Evolutionary conservation across 2,888 invertebrate species (phyloP), one percentile per base, ranked within the genome.

Genomic region (Tryphoninae sp.): DNA sequence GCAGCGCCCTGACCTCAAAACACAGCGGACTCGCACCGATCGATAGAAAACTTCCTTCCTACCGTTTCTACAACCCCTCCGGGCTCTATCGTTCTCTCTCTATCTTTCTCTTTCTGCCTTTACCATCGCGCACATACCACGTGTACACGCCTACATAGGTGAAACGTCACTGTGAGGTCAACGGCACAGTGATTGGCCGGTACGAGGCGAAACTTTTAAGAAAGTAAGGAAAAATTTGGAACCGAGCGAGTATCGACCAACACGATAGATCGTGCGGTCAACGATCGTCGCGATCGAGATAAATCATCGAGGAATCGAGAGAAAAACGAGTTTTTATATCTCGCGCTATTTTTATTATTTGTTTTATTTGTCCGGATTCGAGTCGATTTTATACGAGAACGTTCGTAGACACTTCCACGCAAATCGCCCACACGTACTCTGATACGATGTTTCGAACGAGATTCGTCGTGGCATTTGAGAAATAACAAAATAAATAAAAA

Each of bases 1-100:
- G 91, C 91, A 91, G 91, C 91, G 91, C 89, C 90, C 91, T 91
- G 91, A 91, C 91, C 91, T 90, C 91, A 90, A 91, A 91, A 91
- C 88, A 87, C 84, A 84, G 64, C 23, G 13, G 83, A 80, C 16
- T 19, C 16, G 8, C 84, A 83, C 80, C 84, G 89, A 89, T 89
- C 89, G 89, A 89, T 89, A 89, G 89, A 89, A 89, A 89, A 89
- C 88, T 89, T 89, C 87, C 88, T 88, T 88, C 86, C 87, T 87
- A 86, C 86, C 33, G 61, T 80, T 82, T 65, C 82, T 77, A 79
- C 82, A 72, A 76, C 71, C 81, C 75, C 79, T 73, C 79, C 19
- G 73, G 69, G 67, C 33, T 33, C 33, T 33, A 33, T 33, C 33
- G 33, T 33, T 33, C 33, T 33, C 33, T 33, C 33, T 33, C 33